Evolutionary conservation across 2,888 invertebrate species (phyloP).

Genomic region (Aporophyla nigra): DNA sequence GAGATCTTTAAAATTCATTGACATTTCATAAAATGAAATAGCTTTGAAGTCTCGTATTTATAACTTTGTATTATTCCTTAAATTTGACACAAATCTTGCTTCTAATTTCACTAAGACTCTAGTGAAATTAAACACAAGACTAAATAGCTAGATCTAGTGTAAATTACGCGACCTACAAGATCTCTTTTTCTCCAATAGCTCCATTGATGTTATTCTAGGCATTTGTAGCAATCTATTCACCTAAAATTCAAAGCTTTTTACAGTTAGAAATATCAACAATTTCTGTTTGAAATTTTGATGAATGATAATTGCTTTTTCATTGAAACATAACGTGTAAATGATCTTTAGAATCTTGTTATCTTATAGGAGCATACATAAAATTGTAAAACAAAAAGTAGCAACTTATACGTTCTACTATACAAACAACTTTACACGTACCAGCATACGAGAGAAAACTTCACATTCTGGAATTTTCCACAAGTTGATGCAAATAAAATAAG

Average conservation of each 20-base stretch:
- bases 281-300: not conserved
- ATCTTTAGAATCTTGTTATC: not conserved
- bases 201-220: not conserved
- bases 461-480: not conserved
- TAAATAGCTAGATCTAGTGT: not conserved
- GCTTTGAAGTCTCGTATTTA: not conserved
- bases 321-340: not conserved
- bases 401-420: not conserved
- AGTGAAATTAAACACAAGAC: not conserved
- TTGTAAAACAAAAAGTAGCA: not conserved
- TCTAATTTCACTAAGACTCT: not conserved
- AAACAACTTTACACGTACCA: not conserved
- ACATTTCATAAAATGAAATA: not conserved
- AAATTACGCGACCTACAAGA: not conserved
- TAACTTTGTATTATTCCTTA: not conserved
- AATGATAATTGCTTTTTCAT: not conserved
- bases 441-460: not conserved
- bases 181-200: not conserved
- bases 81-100: not conserved
- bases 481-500: slow-evolving; percentile 2
- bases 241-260: not conserved
- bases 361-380: not conserved
- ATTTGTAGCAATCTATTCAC: not conserved
- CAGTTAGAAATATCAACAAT: not conserved
- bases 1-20: not conserved